Base-by-base conservation (phyloP, 2,113 vertebrate species). In the Nothoprocta pentlandii region DNA sequence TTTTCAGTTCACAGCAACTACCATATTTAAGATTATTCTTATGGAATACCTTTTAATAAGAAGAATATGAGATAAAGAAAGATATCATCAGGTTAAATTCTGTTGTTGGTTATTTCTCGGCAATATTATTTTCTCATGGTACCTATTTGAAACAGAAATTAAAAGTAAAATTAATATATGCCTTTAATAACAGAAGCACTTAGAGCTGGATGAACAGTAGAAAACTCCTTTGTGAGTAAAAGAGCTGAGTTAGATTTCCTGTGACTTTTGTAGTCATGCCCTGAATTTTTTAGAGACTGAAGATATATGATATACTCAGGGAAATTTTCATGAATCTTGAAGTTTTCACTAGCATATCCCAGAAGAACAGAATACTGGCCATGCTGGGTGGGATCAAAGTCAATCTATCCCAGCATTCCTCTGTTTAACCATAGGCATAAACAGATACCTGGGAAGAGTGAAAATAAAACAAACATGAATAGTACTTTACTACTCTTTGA, bases 111-210 rank as follows among this genome's bases (percentile, higher is more conserved):
- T 94, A 85, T 88, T 86, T 58, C 36, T 85, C 39, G 76, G 66
- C 32, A 93, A 84, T 30, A 51, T n/a, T 90, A 90, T 81, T 96
- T 93, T 81, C 26, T 90, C 30, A 74, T 62, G 22, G 11, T 87
- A 84, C 39, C 41, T 78, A 82, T 91, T 90, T 94, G 46, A 58
- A 92, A 62, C 23, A 87, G 70, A 92, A 95, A 87, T 66, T 95
- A 77, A 93, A 93, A 85, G 54, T 63, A 36, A 90, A 92, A 93
- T 93, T 92, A 61, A 83, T 95, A 90, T 84, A 77, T 73, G 67
- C 10, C 63, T 74, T 81, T 89, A 92, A 86, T 53, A 93, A 84
- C 59, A 70, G 53, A 86, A 94, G n/a, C 47, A 84, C 51, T 91
- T 94, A 74, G 30, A 84, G 28, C 19, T 68, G 56, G 9, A 36